phyloP scores from a whole-genome alignment of 2,113 vertebrate species.

The Sebastes schlegelii region DNA sequence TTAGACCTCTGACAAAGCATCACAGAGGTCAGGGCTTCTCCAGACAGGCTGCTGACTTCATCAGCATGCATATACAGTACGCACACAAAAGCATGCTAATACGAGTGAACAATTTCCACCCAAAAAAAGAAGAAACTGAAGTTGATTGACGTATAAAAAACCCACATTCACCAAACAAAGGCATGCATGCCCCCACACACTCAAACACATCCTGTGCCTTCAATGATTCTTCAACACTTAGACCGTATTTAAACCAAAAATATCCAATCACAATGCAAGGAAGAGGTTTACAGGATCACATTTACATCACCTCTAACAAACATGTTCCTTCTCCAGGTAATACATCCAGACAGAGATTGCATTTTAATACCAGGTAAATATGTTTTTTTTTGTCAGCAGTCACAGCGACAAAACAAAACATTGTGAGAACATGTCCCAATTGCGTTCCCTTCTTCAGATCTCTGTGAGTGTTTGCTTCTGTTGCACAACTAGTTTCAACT shows the following conservation, averaged over 20 bases:
- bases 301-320: slow-evolving; percentile 5
- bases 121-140: slow-evolving; percentile 10
- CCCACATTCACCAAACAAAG: slow-evolving; percentile 26
- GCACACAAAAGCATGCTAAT: slow-evolving; percentile 47
- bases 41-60: slow-evolving; percentile 63
- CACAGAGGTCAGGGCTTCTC: slow-evolving; percentile 71
- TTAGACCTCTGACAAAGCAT: slow-evolving; percentile 60
- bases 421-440: neutral
- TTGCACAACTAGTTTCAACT: slow-evolving; percentile 9
- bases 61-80: slow-evolving; percentile 52
- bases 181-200: neutral
- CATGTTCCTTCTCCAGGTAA: slow-evolving; percentile 10
- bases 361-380: slow-evolving; percentile 28
- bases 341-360: slow-evolving; percentile 5
- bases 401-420: slow-evolving; percentile 8
- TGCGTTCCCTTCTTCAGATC: slow-evolving; percentile 8
- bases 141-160: slow-evolving; percentile 37
- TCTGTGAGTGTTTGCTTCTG: slow-evolving; percentile 16
- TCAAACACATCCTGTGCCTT: neutral
- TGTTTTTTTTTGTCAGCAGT: neutral
- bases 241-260: slow-evolving; percentile 5
- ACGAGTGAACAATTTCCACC: slow-evolving; percentile 10
- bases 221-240: neutral
- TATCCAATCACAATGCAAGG: neutral
- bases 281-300: slow-evolving; percentile 9